Base-by-base conservation (phyloP, 2,888 invertebrate species). In the Tiphia femorata region DNA sequence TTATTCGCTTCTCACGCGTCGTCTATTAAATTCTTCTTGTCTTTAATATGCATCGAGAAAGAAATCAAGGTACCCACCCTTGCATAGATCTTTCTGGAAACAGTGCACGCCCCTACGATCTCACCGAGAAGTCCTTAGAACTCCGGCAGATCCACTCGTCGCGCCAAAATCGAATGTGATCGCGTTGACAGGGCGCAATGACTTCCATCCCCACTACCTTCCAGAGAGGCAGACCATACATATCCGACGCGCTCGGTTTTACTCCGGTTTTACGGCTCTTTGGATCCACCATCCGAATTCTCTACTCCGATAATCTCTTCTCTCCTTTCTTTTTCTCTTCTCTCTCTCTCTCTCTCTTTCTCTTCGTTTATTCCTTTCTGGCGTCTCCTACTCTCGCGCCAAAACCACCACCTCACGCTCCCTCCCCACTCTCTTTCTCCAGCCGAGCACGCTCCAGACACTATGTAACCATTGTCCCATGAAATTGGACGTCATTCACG, bases 401-500 rank as follows among this genome's bases (percentile, higher is more conserved):
- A n/a, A n/a, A n/a, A n/a, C n/a, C n/a, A n/a, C n/a, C n/a, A n/a
- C n/a, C n/a, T n/a, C n/a, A n/a, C n/a, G n/a, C n/a, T n/a, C 14
- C 16, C 2, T 14, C 10, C 1, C 17, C 19, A 30, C 33, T 46
- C 21, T 41, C 35, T 55, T 44, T 44, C 30, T 48, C 16, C 16
- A 12, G 29, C 23, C 57, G 29, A 19, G 7, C 41, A 37, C 65
- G 48, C 47, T 35, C 29, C 61, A 47, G 56, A 54, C 62, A 64
- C 70, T 55, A 57, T 72, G 75, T 73, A 72, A 69, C 72, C 75
- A 75, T 75, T 75, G 75, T 70, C 73, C 75, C 75, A 75, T 75
- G 75, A 75, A 75, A 75, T 75, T 75, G 75, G 61, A 75, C 75
- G 73, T 75, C 75, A 75, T 75, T 75, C 75, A 71, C 69, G 72